Percentiles rank a stretch among this genome's conserved stretches.
Evolutionary conservation across 2,888 invertebrate species (phyloP).

Genomic region (Plemyria rubiginata): DNA sequence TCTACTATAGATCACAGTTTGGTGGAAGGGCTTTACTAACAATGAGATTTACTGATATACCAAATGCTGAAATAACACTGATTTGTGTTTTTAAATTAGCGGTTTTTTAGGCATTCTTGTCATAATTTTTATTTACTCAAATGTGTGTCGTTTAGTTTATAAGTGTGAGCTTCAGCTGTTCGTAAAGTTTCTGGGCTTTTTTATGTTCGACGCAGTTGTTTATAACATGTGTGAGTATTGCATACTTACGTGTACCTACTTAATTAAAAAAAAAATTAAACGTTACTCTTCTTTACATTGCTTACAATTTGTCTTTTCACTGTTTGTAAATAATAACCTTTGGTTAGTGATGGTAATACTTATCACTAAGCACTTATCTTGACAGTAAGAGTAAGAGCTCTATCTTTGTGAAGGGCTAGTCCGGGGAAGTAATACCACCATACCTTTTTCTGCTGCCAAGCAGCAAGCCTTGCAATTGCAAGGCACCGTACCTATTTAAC

Average conservation of each 20-base stretch:
- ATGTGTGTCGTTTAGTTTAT: constrained; percentile 4
- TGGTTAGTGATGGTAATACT: no score
- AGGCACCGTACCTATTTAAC: no score
- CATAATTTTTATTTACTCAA: constrained; percentile 12
- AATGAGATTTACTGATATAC: not conserved
- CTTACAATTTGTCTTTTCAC: no score
- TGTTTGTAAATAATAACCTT: no score
- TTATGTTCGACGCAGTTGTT: not conserved
- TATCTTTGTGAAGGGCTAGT: no score
- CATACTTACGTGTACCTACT: not conserved
- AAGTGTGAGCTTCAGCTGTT: not conserved
- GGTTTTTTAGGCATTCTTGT: not conserved
- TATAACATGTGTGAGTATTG: not conserved
- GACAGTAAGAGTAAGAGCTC: no score
- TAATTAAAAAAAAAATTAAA: no score
- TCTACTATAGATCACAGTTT: constrained; percentile 52
- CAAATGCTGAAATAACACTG: not conserved
- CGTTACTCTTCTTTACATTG: no score
- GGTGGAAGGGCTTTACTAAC: constrained; percentile 69
- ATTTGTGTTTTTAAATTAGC: not conserved
- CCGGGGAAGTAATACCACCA: no score
- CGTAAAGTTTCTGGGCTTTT: not conserved
- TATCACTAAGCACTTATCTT: no score
- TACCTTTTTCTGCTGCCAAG: no score
- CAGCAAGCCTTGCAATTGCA: no score